These are phyloP conservation scores for Hybos culiciformis DNA, from an alignment of 2,888 invertebrate species.

Conservation along the genomic window DNA sequence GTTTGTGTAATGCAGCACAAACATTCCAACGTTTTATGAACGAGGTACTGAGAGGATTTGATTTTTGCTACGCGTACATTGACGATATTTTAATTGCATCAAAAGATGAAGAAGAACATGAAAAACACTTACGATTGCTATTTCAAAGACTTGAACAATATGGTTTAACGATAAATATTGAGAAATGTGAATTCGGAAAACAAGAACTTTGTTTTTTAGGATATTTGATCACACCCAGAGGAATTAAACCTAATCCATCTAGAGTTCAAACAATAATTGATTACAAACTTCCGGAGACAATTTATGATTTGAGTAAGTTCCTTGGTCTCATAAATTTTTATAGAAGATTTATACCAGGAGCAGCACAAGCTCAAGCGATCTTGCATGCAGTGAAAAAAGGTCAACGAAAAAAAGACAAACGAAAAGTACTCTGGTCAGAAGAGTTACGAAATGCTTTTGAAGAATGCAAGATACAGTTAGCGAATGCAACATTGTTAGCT, in stretches of 20 bases:
- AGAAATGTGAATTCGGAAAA: slow-evolving; percentile 10
- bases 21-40: slow-evolving; percentile 27
- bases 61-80: slow-evolving; percentile 17
- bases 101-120: slow-evolving; percentile 12
- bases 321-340: slow-evolving; percentile 9
- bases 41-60: slow-evolving; percentile 15
- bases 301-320: slow-evolving; percentile 2
- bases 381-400: not conserved
- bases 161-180: slow-evolving; percentile 15
- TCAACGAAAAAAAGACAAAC: not conserved
- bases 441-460: not conserved
- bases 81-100: slow-evolving; percentile 22
- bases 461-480: not conserved
- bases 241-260: not conserved
- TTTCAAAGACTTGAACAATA: slow-evolving; percentile 14
- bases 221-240: slow-evolving; percentile 1
- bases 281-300: not conserved
- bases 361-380: not conserved
- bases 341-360: not conserved
- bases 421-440: too few relatives aligned
- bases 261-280: slow-evolving; percentile 2
- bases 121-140: slow-evolving; percentile 15
- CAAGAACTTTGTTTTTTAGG: slow-evolving; percentile 7
- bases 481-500: not conserved
- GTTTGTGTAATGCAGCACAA: slow-evolving; percentile 23